phyloP scores from a whole-genome alignment of 2,113 vertebrate genomes.

The Speoplatyrhinus poulsoni region DNA sequence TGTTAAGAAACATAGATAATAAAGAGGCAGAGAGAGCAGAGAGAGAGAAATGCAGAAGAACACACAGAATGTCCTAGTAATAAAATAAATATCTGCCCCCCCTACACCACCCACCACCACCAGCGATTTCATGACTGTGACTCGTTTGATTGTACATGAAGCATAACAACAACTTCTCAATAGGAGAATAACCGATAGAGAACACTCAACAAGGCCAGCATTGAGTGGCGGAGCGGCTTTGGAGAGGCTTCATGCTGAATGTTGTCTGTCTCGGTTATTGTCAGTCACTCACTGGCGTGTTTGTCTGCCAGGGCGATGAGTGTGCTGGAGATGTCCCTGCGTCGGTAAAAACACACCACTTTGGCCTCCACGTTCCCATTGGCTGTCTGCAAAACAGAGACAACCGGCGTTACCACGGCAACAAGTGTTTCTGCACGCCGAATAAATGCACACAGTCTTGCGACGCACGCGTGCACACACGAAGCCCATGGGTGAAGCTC shows the following conservation, averaged over 20 bases:
- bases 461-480: background rate
- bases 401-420: conserved; percentile 71
- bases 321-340: conserved; percentile 93
- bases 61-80: conserved; percentile 15
- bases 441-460: conserved; percentile 25
- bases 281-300: conserved; percentile 90
- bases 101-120: background rate
- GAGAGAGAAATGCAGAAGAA: conserved; percentile 11
- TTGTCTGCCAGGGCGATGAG: conserved; percentile 97
- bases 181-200: conserved; percentile 16
- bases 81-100: conserved; percentile 7
- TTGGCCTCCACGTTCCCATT: conserved; percentile 98
- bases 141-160: conserved; percentile 16
- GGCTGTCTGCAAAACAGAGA: conserved; percentile 86
- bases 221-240: background rate
- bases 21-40: background rate
- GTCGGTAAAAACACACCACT: conserved; percentile 97
- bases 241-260: background rate
- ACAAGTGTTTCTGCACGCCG: conserved; percentile 61
- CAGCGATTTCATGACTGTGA: conserved; percentile 24
- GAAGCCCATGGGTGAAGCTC: background rate
- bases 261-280: conserved; percentile 20
- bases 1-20: background rate
- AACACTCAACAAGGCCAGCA: conserved; percentile 2
- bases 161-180: conserved; percentile 13